Evolutionary conservation across 53 echinoderm and acorn worm species (phyloP).

Genomic region (Crossaster papposus): DNA sequence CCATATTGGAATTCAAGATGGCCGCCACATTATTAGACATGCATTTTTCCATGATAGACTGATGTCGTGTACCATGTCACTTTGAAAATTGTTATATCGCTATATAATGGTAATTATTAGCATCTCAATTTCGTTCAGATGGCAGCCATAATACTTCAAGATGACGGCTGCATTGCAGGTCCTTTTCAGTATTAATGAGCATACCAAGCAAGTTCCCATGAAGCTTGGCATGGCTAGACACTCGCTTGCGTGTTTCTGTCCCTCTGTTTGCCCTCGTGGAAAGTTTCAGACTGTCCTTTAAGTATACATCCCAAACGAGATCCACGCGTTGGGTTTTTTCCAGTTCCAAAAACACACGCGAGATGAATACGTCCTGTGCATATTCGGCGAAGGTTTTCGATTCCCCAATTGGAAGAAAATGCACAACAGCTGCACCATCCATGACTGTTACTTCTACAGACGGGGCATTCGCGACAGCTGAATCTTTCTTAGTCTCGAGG

Average conservation of each 20-base stretch:
- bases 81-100: no score
- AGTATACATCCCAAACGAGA: conserved; percentile 49
- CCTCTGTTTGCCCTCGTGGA: conserved; percentile 51
- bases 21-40: no score
- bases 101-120: no score
- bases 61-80: no score
- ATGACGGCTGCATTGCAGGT: no score
- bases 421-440: conserved; percentile 55
- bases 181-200: no score
- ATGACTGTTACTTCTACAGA: not conserved
- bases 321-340: no score
- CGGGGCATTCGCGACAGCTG: not conserved
- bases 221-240: conserved; percentile 42
- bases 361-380: conserved; percentile 14
- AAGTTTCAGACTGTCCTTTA: conserved; percentile 45
- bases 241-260: conserved; percentile 33
- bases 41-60: no score
- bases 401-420: conserved; percentile 31
- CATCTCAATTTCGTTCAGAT: no score
- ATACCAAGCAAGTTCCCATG: conserved; percentile 52
- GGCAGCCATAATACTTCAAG: no score
- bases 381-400: conserved; percentile 58
- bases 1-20: no score
- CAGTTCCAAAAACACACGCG: no score
- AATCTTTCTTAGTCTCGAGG: not conserved